phyloP scores from a whole-genome alignment of 2,113 vertebrate species.

The Hyperoodon ampullatus region DNA sequence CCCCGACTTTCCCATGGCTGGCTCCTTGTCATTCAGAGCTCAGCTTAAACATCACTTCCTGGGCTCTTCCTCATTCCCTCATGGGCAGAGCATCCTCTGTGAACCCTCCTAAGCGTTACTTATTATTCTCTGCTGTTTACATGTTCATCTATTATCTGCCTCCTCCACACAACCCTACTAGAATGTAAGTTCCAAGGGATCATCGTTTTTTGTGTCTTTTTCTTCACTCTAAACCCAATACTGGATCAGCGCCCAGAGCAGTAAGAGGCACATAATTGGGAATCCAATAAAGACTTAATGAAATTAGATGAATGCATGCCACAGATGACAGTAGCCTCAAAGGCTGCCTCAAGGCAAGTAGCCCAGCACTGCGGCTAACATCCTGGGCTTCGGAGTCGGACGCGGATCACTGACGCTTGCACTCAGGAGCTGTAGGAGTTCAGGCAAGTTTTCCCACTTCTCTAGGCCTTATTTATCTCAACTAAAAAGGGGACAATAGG shows the following conservation, averaged over 20 bases:
- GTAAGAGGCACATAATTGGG: background rate
- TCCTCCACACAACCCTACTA: background rate
- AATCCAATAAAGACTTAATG: constrained; percentile 27
- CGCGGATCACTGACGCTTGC: background rate
- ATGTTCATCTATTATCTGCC: background rate
- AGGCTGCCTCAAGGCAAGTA: background rate
- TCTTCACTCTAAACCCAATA: background rate
- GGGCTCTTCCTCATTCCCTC: background rate
- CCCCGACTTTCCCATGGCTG: background rate
- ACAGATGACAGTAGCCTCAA: background rate
- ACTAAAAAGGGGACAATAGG: background rate
- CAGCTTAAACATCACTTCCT: background rate
- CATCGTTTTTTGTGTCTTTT: background rate
- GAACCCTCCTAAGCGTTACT: background rate
- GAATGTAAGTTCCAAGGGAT: background rate
- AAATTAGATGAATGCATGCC: background rate
- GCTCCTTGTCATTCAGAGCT: background rate
- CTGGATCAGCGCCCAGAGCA: background rate
- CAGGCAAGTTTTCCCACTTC: background rate
- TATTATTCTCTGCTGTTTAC: background rate
- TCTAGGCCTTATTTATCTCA: background rate
- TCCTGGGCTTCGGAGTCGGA: background rate
- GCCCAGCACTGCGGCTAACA: background rate
- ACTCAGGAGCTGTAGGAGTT: background rate
- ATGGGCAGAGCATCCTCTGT: background rate